Evolutionary conservation across 2,888 invertebrate species (phyloP).

Genomic region (Sabatieria punctata): DNA sequence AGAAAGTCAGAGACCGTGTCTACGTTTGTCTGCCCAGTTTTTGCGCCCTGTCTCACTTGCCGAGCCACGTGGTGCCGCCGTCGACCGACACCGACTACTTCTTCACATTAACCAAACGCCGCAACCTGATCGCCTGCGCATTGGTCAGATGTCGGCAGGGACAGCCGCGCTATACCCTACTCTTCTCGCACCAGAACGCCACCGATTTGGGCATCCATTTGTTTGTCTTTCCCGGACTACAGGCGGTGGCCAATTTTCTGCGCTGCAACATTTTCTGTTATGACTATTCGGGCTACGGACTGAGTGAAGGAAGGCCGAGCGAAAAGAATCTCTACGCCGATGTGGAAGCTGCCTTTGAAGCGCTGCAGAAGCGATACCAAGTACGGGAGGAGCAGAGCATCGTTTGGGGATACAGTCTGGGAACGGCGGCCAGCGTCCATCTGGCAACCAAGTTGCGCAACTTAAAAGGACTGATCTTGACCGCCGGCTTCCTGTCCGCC

Average conservation of each 20-base stretch:
- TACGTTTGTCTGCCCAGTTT: background rate
- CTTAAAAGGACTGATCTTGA: slow-evolving; percentile 1
- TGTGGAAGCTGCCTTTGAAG: slow-evolving; percentile 15
- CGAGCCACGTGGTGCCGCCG: background rate
- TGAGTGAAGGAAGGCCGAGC: slow-evolving; percentile 15
- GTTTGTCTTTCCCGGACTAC: too few species aligned
- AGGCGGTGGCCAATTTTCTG: background rate
- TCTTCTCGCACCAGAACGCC: background rate
- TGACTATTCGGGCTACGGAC: slow-evolving; percentile 22
- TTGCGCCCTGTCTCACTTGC: too few species aligned
- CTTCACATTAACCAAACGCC: background rate
- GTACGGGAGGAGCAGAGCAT: slow-evolving; percentile 9
- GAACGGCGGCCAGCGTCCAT: slow-evolving; percentile 16
- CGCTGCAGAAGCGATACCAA: background rate
- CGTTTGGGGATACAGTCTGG: slow-evolving; percentile 18
- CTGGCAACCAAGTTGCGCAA: slow-evolving; percentile 9
- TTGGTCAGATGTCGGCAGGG: background rate
- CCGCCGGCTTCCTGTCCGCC: background rate
- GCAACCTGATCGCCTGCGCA: background rate
- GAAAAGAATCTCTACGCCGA: slow-evolving; percentile 17
- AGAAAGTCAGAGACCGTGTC: background rate
- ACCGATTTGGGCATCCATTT: background rate
- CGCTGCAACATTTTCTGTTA: slow-evolving; percentile 17
- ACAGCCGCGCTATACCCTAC: background rate
- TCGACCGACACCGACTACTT: background rate